Evolutionary conservation across 2,888 invertebrate species (phyloP), one percentile per base, ranked within the genome.

Genomic region (Mycogona germanica): DNA sequence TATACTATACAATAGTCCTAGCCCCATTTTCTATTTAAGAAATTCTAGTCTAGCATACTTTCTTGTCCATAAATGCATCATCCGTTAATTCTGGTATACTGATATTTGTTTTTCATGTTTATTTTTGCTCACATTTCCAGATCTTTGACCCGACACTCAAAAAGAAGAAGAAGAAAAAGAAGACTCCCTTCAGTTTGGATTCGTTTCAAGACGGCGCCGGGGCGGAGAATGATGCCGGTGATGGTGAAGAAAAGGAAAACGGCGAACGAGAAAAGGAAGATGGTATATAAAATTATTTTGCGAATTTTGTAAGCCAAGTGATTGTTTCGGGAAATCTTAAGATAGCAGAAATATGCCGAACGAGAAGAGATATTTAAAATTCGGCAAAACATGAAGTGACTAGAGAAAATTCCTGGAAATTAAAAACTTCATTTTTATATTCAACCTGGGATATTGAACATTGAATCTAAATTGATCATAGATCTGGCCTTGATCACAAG

Each of bases 81-180:
- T 32, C n/a, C n/a, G 35, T 32, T 32, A 9, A 9, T n/a, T n/a
- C 35, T 32, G 9, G n/a, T 32, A 32, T 32, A 32, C 35, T 32
- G n/a, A n/a, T n/a, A 32, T 32, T n/a, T 32, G 35, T 32, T 47
- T 30, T 30, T 9, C 29, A 23, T 30, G 7, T 17, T 1, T 2
- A 30, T n/a, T 32, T 9, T 32, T 47, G 17, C 21, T 9, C 29
- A 23, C 21, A 6, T 17, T 1, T 2, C 17, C 47, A 80, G 87
- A 79, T 85, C 65, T 89, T 91, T 70, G 92, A 93, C 73, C 86
- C 88, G 26, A 80, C 82, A 60, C 70, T 89, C 62, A 79, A 78
- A 63, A 92, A 92, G 75, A 93, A 92, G 73, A 92, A 92, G 73
- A 93, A 92, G 75, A 93, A 91, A 75, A 88, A 87, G 82, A 92